A percentile compares a stretch with the other conserved stretches of the same genome.
Evolutionary conservation across 2,888 invertebrate species (phyloP).

Genomic region (Cheiracanthium punctorium): DNA sequence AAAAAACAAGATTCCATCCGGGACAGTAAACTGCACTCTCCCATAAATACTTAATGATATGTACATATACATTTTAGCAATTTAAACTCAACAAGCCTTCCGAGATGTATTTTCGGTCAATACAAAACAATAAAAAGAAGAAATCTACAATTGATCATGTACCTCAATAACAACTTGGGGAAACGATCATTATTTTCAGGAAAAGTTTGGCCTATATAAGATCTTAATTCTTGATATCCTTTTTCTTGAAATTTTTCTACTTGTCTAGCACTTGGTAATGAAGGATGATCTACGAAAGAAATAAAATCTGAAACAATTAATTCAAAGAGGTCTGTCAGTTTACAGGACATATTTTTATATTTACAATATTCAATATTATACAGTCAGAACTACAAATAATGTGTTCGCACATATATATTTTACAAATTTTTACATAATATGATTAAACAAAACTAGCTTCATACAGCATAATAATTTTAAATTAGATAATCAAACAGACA

Average conservation of each 20-base stretch:
- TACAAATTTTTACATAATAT: too few relatives aligned
- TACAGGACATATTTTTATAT: too few relatives aligned
- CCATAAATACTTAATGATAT: neutral
- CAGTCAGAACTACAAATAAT: too few relatives aligned
- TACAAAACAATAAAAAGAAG: neutral
- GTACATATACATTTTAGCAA: neutral
- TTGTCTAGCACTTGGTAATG: conserved; percentile 78
- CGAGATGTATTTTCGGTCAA: too few relatives aligned
- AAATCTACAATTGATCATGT: conserved; percentile 5
- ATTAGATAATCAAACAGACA: too few relatives aligned
- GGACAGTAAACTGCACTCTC: neutral
- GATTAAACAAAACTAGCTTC: too few relatives aligned
- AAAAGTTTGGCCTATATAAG: conserved; percentile 77
- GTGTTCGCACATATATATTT: too few relatives aligned
- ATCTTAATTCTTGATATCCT: conserved; percentile 80
- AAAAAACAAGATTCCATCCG: too few relatives aligned
- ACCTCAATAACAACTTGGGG: conserved; percentile 76
- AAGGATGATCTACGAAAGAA: conserved; percentile 78
- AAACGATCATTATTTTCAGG: conserved; percentile 79
- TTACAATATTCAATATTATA: too few relatives aligned
- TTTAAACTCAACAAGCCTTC: conserved; percentile 61
- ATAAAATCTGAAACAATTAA: too few relatives aligned
- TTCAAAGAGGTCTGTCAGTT: too few relatives aligned
- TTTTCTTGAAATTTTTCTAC: conserved; percentile 81
- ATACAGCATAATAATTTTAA: too few relatives aligned